These are phyloP conservation scores for Portunus trituberculatus DNA, from an alignment of 1,140 invertebrate genomes.

Conservation along the genomic window DNA sequence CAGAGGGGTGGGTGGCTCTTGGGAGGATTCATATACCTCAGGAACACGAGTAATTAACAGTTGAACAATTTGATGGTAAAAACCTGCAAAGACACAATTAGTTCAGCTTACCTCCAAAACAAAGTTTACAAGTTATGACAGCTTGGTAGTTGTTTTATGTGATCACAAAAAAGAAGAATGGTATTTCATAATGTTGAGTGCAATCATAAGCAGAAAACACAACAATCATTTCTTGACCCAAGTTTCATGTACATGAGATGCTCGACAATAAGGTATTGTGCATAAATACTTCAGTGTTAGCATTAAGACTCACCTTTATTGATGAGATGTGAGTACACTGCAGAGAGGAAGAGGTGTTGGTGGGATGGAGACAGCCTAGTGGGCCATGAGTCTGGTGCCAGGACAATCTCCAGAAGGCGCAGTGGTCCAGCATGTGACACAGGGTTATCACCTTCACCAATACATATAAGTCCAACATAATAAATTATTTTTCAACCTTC, in stretches of 20 bases:
- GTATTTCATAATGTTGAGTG: no score
- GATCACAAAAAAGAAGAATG: no score
- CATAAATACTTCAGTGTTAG: no score
- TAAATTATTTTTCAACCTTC: neutral
- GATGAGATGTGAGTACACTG: slow-evolving; percentile 62
- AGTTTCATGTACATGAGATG: no score
- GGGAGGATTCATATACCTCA: slow-evolving; percentile 63
- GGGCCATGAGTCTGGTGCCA: slow-evolving; percentile 57
- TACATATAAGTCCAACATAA: neutral
- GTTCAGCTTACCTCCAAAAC: slow-evolving; percentile 16
- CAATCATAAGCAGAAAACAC: no score
- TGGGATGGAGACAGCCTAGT: slow-evolving; percentile 44
- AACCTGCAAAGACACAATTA: slow-evolving; percentile 64
- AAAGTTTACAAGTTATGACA: slow-evolving; percentile 11
- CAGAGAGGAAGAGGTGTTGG: slow-evolving; percentile 49
- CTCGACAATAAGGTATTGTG: no score
- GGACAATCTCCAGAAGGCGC: slow-evolving; percentile 58
- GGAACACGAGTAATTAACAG: slow-evolving; percentile 67
- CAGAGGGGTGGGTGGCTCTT: slow-evolving; percentile 65
- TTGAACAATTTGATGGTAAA: slow-evolving; percentile 68
- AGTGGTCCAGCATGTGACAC: slow-evolving; percentile 57
- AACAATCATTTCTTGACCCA: no score
- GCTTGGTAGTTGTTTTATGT: no score
- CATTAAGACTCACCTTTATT: slow-evolving; percentile 35
- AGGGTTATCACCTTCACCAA: neutral